Evolutionary conservation across 2,888 invertebrate species (phyloP).

Genomic region (Epsilonema sp.): DNA sequence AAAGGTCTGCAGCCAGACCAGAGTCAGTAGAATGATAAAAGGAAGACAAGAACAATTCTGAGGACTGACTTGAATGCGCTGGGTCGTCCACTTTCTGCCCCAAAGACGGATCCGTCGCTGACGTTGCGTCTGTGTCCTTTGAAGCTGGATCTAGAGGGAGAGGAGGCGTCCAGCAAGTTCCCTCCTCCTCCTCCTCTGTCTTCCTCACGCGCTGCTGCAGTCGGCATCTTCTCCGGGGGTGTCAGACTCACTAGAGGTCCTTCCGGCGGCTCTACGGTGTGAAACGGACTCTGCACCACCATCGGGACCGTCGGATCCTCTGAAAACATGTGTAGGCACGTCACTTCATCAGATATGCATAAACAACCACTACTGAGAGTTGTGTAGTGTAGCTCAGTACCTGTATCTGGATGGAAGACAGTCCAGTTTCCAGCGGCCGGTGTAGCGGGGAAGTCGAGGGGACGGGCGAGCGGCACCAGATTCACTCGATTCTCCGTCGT

Average conservation of each 20-base stretch:
- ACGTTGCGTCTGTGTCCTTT: slow-evolving; percentile 30
- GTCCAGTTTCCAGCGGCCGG: no score
- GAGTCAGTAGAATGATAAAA: no score
- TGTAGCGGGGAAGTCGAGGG: no score
- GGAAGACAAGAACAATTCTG: no score
- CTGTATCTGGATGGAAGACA: no score
- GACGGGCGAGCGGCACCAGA: no score
- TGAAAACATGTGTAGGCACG: no score
- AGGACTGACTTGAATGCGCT: slow-evolving; percentile 30
- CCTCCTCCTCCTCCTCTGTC: not conserved
- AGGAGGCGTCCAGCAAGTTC: not conserved
- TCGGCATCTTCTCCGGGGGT: slow-evolving; percentile 12
- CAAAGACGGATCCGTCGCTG: slow-evolving; percentile 25
- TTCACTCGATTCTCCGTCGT: no score
- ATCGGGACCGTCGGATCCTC: not conserved
- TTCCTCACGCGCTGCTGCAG: not conserved
- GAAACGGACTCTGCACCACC: not conserved
- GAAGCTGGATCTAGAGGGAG: slow-evolving; percentile 13
- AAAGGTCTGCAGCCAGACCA: no score
- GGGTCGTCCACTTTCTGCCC: slow-evolving; percentile 6
- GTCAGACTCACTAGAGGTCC: slow-evolving; percentile 7
- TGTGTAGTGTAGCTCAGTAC: no score
- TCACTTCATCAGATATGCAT: no score
- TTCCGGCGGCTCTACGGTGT: slow-evolving; percentile 5
- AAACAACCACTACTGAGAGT: no score